Evolutionary conservation across 2,888 invertebrate species (phyloP).

Genomic region (Athripsodes cinereus): DNA sequence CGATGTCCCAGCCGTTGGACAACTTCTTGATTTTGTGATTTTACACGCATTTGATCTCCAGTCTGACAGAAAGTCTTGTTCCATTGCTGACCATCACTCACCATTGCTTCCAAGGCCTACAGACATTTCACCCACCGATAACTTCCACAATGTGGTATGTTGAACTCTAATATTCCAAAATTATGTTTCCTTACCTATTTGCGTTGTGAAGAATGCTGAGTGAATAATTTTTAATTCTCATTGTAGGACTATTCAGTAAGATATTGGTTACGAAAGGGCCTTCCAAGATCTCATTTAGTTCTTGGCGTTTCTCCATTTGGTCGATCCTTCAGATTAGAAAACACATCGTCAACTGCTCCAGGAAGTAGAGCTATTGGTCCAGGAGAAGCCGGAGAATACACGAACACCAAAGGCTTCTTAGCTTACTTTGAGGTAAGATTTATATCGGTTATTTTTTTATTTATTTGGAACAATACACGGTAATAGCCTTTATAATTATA

Average conservation of each 20-base stretch:
- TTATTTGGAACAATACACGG: neutral
- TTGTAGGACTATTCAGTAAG: constrained; percentile 61
- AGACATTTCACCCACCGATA: constrained; percentile 46
- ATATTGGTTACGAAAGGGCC: constrained; percentile 58
- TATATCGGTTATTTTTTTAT: neutral
- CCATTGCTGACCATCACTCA: constrained; percentile 45
- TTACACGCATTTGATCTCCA: constrained; percentile 62
- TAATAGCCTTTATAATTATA: neutral
- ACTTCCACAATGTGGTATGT: constrained; percentile 47
- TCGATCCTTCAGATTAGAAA: constrained; percentile 60
- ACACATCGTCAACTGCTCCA: constrained; percentile 46
- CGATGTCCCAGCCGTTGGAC: constrained; percentile 54
- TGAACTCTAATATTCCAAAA: neutral
- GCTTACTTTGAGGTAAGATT: constrained; percentile 64
- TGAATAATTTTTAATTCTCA: neutral
- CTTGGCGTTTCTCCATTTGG: constrained; percentile 70
- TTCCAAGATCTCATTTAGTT: constrained; percentile 61
- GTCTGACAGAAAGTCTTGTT: constrained; percentile 36
- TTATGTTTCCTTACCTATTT: neutral
- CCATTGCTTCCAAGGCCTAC: constrained; percentile 43
- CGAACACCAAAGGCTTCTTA: constrained; percentile 60
- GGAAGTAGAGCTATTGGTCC: constrained; percentile 56
- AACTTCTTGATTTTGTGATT: constrained; percentile 60
- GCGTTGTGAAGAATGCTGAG: too few relatives aligned
- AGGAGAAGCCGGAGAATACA: constrained; percentile 61